Conservation (phyloP, 2,797 vertebrate species). For the Lacerta bilineata region DNA sequence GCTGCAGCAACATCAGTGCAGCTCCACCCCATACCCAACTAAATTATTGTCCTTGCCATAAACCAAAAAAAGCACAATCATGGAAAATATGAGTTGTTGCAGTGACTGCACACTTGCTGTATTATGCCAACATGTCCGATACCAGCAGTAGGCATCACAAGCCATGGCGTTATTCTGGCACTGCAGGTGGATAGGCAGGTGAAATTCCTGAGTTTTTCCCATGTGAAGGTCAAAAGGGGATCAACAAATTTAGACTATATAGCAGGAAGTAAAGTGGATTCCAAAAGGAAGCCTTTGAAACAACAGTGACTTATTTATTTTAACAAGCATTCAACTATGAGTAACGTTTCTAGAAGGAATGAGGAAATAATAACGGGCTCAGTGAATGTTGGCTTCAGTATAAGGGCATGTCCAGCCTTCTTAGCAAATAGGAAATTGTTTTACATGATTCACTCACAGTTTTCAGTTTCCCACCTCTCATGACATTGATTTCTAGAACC, state of each 20-base stretch:
- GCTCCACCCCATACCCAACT: no score
- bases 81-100: not conserved
- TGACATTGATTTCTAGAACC: not conserved
- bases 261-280: constrained; percentile 46
- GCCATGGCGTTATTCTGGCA: not conserved
- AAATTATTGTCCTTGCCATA: not conserved
- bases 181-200: not conserved
- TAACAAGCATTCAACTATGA: constrained; percentile 44
- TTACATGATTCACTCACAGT: not conserved
- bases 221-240: constrained; percentile 27
- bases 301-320: constrained; percentile 32
- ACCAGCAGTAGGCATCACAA: not conserved
- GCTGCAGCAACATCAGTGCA: not conserved
- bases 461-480: not conserved
- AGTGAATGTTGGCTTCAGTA: constrained; percentile 4
- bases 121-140: not conserved
- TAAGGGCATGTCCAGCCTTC: not conserved
- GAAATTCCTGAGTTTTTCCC: not conserved
- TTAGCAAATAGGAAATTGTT: constrained; percentile 3
- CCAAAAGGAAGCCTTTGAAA: constrained; percentile 20
- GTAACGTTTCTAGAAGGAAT: constrained; percentile 37
- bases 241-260: constrained; percentile 25
- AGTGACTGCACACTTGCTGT: not conserved
- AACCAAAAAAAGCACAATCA: not conserved
- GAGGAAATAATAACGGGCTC: constrained; percentile 49